Base-by-base conservation (phyloP, 2,113 vertebrate genomes). In the Hemicordylus capensis region DNA sequence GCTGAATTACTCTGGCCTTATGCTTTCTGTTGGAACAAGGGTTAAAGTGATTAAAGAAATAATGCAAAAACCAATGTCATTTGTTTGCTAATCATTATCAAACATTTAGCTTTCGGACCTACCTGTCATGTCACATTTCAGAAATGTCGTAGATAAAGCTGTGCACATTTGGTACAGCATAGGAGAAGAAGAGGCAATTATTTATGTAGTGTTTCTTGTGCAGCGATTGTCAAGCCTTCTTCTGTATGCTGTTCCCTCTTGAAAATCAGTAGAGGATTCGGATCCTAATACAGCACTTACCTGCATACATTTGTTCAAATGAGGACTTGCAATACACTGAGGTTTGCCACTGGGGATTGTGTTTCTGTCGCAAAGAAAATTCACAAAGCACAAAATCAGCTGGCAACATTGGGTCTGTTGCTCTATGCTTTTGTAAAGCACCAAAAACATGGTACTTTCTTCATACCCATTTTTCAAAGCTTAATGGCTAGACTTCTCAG, bases 31-130 rank as follows among this genome's bases (percentile, higher is more conserved):
- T 91, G 85, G 89, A 93, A 94, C 85, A 89, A 89, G 95, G 96
- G 96, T 96, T 96, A 97, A 96, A 96, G 95, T 96, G 95, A 96
- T 96, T 96, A 96, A 94, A 96, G 94, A 94, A 95, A 93, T 93
- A 93, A 92, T 94, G 91, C 89, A 87, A 93, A 95, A 90, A 92
- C 85, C 91, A 79, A 85, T 93, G 93, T 93, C 93, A 72, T 96
- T 96, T 96, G 93, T 94, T 96, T 93, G 81, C 90, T 64, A 85
- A 87, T 91, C 85, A 85, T 90, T 93, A 80, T 84, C 88, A 88
- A 26, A 46, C 86, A 7, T 90, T 90, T 92, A 92, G 96, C 93
- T 94, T 93, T 91, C 88, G 11, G 83, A 84, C 82, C 89, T 94
- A 89, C 91, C 94, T 94, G 92, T 87, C 82, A 70, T 83, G 91